phyloP scores from a whole-genome alignment of 2,888 invertebrate species.

The Synanthedon andrenaeformis region DNA sequence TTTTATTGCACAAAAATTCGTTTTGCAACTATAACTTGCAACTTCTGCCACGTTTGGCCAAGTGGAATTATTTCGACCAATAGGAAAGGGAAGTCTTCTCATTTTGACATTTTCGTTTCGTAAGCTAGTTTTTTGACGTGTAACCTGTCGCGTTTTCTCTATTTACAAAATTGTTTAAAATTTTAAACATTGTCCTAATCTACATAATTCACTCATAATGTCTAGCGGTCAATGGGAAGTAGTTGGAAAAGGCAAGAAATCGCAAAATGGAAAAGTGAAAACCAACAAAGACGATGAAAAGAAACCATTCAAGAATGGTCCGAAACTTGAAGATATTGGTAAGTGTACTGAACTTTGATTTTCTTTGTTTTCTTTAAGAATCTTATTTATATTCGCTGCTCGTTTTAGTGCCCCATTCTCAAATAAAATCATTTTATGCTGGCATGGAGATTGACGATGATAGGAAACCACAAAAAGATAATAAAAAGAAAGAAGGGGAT shows the following conservation, averaged over 20 bases:
- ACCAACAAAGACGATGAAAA: conserved; percentile 71
- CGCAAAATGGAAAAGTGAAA: conserved; percentile 64
- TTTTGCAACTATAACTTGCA: not conserved
- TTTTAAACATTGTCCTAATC: not conserved
- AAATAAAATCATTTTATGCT: conserved; percentile 75
- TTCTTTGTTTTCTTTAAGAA: conserved; percentile 5
- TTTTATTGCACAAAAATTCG: not conserved
- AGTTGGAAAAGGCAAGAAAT: conserved; percentile 75
- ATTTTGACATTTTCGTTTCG: conserved; percentile 19
- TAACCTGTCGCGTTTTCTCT: conserved; percentile 49
- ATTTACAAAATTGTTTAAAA: conserved; percentile 45
- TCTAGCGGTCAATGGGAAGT: conserved; percentile 77
- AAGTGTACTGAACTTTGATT: conserved; percentile 41
- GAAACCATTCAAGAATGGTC: conserved; percentile 72
- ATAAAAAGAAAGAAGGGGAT: conserved; percentile 57
- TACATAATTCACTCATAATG: conserved; percentile 27
- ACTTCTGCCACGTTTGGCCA: conserved; percentile 53
- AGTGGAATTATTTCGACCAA: conserved; percentile 53
- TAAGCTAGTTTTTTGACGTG: conserved; percentile 51
- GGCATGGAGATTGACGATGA: conserved; percentile 74
- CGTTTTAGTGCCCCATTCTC: conserved; percentile 73
- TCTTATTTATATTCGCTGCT: conserved; percentile 8
- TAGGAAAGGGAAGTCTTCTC: conserved; percentile 16
- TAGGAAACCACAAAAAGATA: conserved; percentile 65
- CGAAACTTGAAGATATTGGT: conserved; percentile 83